phyloP scores from a whole-genome alignment of 2,113 vertebrate genomes.

The Percina caprodes region DNA sequence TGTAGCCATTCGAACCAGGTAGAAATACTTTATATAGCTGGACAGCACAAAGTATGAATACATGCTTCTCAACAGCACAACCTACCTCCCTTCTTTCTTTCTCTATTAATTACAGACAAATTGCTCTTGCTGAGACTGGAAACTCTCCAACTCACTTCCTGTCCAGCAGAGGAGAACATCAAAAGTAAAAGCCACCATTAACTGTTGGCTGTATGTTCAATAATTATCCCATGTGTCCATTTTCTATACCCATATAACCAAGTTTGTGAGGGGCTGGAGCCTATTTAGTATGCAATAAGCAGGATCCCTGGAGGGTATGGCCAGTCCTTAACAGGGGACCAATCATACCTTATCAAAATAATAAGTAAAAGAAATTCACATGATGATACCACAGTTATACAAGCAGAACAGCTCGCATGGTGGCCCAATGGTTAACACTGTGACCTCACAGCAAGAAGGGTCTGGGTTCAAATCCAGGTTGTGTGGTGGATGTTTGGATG shows the following conservation, averaged over 20 bases:
- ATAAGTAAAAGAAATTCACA: neutral
- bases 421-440: no score
- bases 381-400: neutral
- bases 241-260: conserved; percentile 1
- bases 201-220: neutral
- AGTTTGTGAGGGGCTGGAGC: neutral
- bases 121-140: neutral
- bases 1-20: neutral
- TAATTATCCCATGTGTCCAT: conserved; percentile 4
- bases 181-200: neutral
- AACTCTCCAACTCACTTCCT: neutral
- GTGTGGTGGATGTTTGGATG: no score
- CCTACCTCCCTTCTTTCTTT: neutral
- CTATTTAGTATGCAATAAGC: neutral
- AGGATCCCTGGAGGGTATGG: neutral
- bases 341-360: neutral
- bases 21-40: neutral
- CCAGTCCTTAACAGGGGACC: neutral
- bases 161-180: neutral
- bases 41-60: neutral
- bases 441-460: no score
- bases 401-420: neutral
- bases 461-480: no score
- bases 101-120: conserved; percentile 1
- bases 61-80: conserved; percentile 10